Evolutionary conservation across 2,797 vertebrate genomes (phyloP).

Genomic region (Naso thynnoides): DNA sequence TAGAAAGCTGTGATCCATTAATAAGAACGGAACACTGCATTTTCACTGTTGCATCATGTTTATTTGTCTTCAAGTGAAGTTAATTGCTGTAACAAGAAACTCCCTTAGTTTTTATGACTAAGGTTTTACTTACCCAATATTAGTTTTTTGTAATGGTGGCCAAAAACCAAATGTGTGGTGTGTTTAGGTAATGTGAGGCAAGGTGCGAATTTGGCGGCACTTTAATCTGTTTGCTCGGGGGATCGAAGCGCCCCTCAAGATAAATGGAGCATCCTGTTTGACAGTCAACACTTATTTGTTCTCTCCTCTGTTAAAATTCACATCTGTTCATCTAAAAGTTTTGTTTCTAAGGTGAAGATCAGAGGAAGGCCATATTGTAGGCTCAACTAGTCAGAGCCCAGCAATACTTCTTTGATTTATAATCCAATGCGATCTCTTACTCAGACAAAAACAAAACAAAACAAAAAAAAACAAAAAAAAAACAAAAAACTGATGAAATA

Average conservation of each 20-base stretch:
- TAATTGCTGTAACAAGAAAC: constrained; percentile 31
- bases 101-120: constrained; percentile 32
- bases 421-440: constrained; percentile 24
- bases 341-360: constrained; percentile 44
- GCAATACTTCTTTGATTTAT: constrained; percentile 22
- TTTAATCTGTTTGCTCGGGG: constrained; percentile 39
- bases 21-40: constrained; percentile 43
- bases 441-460: too few species aligned
- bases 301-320: constrained; percentile 49
- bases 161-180: constrained; percentile 36
- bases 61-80: constrained; percentile 41
- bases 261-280: constrained; percentile 62
- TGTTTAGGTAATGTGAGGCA: constrained; percentile 54
- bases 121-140: constrained; percentile 16
- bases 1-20: constrained; percentile 49
- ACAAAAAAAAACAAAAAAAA: too few species aligned
- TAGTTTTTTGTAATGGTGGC: constrained; percentile 32
- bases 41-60: constrained; percentile 39
- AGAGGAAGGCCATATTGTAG: constrained; percentile 27
- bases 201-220: constrained; percentile 55
- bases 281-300: constrained; percentile 49
- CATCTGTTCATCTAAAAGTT: constrained; percentile 62
- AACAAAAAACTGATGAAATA: constrained; percentile 5
- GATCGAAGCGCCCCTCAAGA: constrained; percentile 33
- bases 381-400: constrained; percentile 26